A percentile compares a stretch with the other conserved stretches of the same genome.
phyloP scores from a whole-genome alignment of 2,888 invertebrate species.

The Stratiomys singularior region DNA sequence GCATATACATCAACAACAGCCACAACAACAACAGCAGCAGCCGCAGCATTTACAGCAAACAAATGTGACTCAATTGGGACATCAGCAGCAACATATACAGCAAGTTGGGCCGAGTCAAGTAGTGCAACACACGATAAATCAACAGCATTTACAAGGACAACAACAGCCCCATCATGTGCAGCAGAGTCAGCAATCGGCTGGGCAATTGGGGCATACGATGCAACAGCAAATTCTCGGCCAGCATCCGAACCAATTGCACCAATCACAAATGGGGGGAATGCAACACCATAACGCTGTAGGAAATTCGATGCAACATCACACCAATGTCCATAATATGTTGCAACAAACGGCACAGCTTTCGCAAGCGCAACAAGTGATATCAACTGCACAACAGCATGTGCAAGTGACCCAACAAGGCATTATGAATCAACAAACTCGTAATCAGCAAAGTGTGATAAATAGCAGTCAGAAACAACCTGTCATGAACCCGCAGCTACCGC shows the following conservation, averaged over 20 bases:
- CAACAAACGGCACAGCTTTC: background rate
- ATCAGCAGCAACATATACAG: constrained; percentile 61
- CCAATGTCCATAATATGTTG: background rate
- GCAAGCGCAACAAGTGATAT: constrained; percentile 6
- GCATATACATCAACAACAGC: constrained; percentile 69
- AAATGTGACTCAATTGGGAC: constrained; percentile 61
- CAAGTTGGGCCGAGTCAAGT: constrained; percentile 58
- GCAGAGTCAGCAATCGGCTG: background rate
- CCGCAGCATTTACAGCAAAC: constrained; percentile 60
- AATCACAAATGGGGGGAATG: background rate
- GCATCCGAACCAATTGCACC: background rate
- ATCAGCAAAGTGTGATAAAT: background rate
- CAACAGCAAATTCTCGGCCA: constrained; percentile 27
- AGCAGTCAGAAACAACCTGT: background rate
- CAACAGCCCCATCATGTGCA: background rate
- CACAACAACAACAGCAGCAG: constrained; percentile 67
- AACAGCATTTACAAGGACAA: constrained; percentile 9
- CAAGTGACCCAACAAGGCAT: background rate
- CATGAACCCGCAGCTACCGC: background rate
- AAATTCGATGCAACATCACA: constrained; percentile 1
- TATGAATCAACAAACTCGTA: background rate
- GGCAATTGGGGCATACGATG: background rate
- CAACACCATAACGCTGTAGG: background rate
- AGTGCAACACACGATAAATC: constrained; percentile 53
- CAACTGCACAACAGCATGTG: constrained; percentile 10